Conservation (phyloP, 2,888 invertebrate species). For the Orthosia gracilis region DNA sequence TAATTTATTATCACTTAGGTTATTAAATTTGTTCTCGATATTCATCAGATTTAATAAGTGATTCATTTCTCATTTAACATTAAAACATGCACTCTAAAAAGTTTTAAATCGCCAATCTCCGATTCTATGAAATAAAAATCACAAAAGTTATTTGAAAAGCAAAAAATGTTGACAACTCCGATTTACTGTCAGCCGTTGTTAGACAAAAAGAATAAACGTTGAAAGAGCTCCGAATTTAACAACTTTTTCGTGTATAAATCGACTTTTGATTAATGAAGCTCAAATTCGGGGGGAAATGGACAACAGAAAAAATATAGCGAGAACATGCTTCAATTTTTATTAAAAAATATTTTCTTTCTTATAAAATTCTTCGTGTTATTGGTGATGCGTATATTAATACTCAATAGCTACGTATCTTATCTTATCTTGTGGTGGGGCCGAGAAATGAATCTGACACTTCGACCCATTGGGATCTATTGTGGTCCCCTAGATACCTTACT, state of each 20-base stretch:
- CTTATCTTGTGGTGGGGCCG: no score
- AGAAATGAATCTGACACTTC: no score
- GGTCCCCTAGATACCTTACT: no score
- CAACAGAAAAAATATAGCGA: conserved; percentile 29
- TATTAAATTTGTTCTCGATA: no score
- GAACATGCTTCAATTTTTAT: background rate
- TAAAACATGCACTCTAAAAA: background rate
- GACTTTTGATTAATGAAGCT: conserved; percentile 49
- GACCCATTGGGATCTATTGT: no score
- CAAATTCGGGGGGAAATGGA: conserved; percentile 29
- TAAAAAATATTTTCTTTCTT: conserved; percentile 31
- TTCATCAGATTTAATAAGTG: no score
- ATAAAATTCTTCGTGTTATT: conserved; percentile 23
- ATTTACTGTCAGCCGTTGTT: conserved; percentile 43
- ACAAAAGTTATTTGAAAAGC: conserved; percentile 34
- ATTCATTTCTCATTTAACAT: background rate
- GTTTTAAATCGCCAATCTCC: background rate
- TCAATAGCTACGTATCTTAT: background rate
- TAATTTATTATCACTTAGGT: no score
- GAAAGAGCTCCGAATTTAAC: conserved; percentile 35
- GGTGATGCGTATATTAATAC: conserved; percentile 8
- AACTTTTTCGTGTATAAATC: conserved; percentile 53
- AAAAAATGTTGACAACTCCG: conserved; percentile 26
- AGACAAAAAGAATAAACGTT: conserved; percentile 49
- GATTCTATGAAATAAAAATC: background rate